These are phyloP conservation scores for Oncorhynchus mykiss DNA, from an alignment of 2,113 vertebrate genomes.

Conservation along the genomic window DNA sequence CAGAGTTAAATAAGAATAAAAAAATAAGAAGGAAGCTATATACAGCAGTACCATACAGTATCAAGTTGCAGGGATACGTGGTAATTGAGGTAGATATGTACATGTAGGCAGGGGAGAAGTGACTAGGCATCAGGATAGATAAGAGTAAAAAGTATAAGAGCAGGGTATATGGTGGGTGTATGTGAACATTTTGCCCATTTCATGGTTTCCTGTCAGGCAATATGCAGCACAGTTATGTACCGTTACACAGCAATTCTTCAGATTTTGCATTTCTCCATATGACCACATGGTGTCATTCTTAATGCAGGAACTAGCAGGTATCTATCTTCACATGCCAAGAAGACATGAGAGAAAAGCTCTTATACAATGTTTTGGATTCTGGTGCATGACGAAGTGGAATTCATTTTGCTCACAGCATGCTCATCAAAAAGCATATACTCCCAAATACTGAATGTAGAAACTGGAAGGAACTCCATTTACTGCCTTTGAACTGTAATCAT, in stretches of 20 bases:
- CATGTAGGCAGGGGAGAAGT: too few relatives aligned
- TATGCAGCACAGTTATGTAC: not conserved
- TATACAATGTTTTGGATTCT: not conserved
- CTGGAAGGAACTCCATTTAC: not conserved
- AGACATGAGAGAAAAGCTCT: not conserved
- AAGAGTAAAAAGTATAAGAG: not conserved
- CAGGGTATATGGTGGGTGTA: not conserved
- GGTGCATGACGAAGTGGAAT: not conserved
- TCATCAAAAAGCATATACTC: not conserved
- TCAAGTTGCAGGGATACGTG: too few relatives aligned
- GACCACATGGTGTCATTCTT: slow-evolving; percentile 61
- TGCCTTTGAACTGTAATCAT: too few relatives aligned
- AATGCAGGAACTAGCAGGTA: not conserved
- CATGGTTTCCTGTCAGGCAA: not conserved
- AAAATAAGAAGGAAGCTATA: too few relatives aligned
- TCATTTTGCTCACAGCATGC: not conserved
- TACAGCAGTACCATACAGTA: too few relatives aligned
- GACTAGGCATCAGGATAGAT: not conserved
- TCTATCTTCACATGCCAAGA: not conserved
- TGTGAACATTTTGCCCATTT: not conserved
- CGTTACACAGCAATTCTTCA: not conserved
- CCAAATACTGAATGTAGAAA: slow-evolving; percentile 34
- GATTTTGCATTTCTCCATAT: slow-evolving; percentile 27
- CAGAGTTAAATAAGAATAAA: too few relatives aligned
- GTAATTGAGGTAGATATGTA: too few relatives aligned